Conservation (phyloP, 2,888 invertebrate genomes). For the Zhengitettix transpicula region DNA sequence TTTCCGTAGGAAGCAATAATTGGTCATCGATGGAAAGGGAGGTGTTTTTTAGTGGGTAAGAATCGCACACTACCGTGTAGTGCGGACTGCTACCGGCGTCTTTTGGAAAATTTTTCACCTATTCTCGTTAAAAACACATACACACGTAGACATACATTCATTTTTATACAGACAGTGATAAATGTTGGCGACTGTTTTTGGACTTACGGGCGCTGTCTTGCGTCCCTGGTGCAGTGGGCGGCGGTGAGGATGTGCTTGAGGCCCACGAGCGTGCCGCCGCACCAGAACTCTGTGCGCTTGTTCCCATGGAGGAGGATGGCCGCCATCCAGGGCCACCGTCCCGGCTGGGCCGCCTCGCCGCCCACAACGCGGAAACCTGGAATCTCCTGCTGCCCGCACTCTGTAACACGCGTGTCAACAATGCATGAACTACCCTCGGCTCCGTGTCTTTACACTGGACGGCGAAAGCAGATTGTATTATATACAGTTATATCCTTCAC, state of each 20-base stretch:
- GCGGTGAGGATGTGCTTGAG: conserved; percentile 69
- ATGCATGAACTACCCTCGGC: not conserved
- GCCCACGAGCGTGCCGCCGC: conserved; percentile 78
- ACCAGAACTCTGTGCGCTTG: conserved; percentile 79
- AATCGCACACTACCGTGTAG: too few species aligned
- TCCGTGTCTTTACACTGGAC: too few species aligned
- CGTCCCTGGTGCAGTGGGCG: conserved; percentile 84
- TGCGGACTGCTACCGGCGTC: too few species aligned
- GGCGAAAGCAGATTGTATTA: too few species aligned
- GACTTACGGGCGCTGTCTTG: conserved; percentile 71
- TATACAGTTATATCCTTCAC: too few species aligned
- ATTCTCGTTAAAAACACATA: too few species aligned
- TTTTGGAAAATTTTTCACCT: too few species aligned
- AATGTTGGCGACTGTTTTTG: not conserved
- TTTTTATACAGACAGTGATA: too few species aligned
- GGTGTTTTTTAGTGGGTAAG: too few species aligned
- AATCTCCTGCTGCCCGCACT: conserved; percentile 68
- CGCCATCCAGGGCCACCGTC: conserved; percentile 94
- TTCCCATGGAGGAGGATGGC: conserved; percentile 80
- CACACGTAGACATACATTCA: too few species aligned
- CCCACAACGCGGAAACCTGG: conserved; percentile 82
- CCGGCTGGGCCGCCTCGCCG: conserved; percentile 66
- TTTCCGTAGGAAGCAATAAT: too few species aligned
- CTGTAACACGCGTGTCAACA: conserved; percentile 26
- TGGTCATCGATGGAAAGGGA: too few species aligned